phyloP scores from a whole-genome alignment of 2,113 vertebrate species.

The Hemiscyllium ocellatum region DNA sequence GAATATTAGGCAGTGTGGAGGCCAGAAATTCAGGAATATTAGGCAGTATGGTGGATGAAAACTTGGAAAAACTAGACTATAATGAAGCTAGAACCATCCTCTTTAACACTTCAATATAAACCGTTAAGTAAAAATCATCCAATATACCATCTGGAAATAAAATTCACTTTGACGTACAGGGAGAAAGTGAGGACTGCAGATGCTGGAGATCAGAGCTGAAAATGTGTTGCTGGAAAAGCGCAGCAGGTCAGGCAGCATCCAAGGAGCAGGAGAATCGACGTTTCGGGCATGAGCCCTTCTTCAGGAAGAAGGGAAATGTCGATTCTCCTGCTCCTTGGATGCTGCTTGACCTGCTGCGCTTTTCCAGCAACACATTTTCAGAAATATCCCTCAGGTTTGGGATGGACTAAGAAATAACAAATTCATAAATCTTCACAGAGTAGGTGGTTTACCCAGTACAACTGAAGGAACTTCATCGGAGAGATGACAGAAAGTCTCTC shows the following conservation, averaged over 20 bases:
- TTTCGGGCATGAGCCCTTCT: too few species aligned
- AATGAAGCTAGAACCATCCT: background rate
- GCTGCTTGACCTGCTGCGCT: too few species aligned
- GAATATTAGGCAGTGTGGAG: too few species aligned
- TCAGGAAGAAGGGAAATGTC: too few species aligned
- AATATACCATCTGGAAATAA: background rate
- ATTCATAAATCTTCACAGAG: background rate
- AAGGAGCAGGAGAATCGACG: too few species aligned
- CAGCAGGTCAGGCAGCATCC: too few species aligned
- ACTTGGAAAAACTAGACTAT: background rate
- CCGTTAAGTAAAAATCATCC: background rate
- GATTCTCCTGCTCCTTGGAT: too few species aligned
- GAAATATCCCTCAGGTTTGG: background rate
- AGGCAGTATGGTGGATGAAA: background rate
- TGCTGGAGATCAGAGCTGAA: too few species aligned
- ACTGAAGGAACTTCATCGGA: background rate
- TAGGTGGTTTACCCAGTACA: background rate
- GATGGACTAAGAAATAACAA: background rate
- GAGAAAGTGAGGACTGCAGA: too few species aligned
- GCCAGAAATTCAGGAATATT: background rate
- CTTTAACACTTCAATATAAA: background rate
- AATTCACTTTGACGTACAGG: background rate
- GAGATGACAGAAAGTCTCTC: background rate
- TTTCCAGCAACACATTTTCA: too few species aligned
- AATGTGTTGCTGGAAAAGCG: too few species aligned